Base-by-base conservation (phyloP, 2,113 vertebrate species). In the Neotragus pygmaeus region DNA sequence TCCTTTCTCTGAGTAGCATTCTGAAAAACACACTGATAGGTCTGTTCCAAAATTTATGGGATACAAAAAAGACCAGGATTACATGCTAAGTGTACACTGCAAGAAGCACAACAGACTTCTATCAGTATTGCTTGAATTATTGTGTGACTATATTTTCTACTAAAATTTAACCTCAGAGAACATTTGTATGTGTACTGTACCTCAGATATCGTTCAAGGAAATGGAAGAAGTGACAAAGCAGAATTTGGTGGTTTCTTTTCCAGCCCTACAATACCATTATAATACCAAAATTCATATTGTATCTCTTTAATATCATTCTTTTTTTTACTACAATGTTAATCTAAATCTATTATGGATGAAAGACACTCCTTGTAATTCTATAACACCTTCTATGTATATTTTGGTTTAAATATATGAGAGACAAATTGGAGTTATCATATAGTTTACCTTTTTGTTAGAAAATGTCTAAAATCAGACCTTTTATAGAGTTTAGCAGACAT, bases 261-360 rank as follows among this genome's bases (percentile, higher is more conserved):
- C 0, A 0, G 66, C 19, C n/a, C 66, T 9, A 21, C 5, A 10
- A 33, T 33, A 33, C 27, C 39, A 14, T 77, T 77, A n/a, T 25
- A 23, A 58, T 33, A 33, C 36, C 36, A 21, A 57, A 30, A 75
- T 75, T 89, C 66, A 75, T 70, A 15, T 36, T 33, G 17, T 12
- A 12, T 9, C 4, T 36, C 25, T 47, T 15, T 75, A 28, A 39
- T 47, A 30, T 77, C 21, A 12, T 43, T 47, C 9, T 64, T 62
- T 49, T 47, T 12, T 17, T 64, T 6, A 64, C 47, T 58, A 64
- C 7, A 55, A 10, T 66, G 30, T 30, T 47, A 86, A 66, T 30
- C 2, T 9, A 30, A 45, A 5, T 9, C 64, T 47, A 87, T 17
- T 78, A 43, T 12, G 10, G 13, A 27, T 75, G 3, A 94, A 60